Evolutionary conservation across 2,797 vertebrate species (phyloP), one percentile per base, ranked within the genome.

Genomic region (Toxotes lorentzi): DNA sequence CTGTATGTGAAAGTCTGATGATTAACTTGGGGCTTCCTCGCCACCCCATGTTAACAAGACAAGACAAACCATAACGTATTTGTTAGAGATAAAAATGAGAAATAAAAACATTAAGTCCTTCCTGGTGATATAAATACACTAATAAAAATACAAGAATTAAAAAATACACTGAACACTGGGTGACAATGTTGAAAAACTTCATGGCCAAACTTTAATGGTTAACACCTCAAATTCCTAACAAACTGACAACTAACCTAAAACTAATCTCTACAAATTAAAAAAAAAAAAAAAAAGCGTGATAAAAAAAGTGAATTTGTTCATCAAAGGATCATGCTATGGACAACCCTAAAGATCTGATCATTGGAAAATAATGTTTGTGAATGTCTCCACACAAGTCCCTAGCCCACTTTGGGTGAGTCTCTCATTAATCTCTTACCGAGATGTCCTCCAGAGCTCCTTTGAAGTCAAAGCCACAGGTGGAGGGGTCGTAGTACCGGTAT

Each of bases 381-480:
- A 35, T 65, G 38, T 51, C 19, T 61, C 58, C 41, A 66, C 12
- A 67, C 21, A 66, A 6, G 30, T 35, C n/a, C 23, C 4, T 14
- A 3, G 4, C 34, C 0, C 14, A 9, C 0, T 38, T 48, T 5
- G 3, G 10, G 34, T 4, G 16, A 48, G 3, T 65, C 14, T 8
- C 47, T 56, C 1, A 64, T 57, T 34, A 4, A 21, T 32, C 12
- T 58, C 97, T 97, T 94, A 99, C 98, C 4, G 97, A 96, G 79
- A 99, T 97, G 89, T 99, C 98, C 2, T 99, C 97, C 8, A 99
- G 51, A 45, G 98, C 97, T 47, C 98, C 98, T 5, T 95, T 92
- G 90, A 97, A 97, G 93, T 99, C 97, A 82, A 99, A 99, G 68
- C 98, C 98, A 16, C 98, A 99, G 0, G 97, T 99, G 83, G 96